Base-by-base conservation (phyloP, 2,797 vertebrate genomes). In the Momotus momota region DNA sequence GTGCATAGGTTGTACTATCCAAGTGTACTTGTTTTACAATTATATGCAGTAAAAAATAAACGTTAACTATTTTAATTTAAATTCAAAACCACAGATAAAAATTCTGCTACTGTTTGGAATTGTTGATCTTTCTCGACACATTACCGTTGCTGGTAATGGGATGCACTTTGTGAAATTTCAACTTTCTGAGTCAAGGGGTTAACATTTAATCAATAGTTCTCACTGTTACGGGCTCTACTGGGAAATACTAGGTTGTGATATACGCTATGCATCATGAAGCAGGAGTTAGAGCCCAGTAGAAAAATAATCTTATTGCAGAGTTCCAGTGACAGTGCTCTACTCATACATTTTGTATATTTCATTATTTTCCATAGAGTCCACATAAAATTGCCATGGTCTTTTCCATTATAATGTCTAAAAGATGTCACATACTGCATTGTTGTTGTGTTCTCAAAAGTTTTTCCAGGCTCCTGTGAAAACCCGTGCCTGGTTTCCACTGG, bases 201-300 rank as follows among this genome's bases (percentile, higher is more conserved):
- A 97, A 96, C 95, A 92, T 92, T 94, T 95, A 96, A 97, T 97
- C 97, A 97, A 96, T 97, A 96, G 64, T 86, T 94, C 88, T 96
- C 86, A 87, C 89, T 94, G 86, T 93, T 97, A 91, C 35, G 64
- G 81, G 54, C 86, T 87, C 97, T 94, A 87, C 85, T 85, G 94
- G 93, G 95, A 97, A 97, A 97, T 94, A 94, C 55, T 64, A 78
- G 57, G 90, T 81, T 96, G 94, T 93, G 94, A 91, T 94, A 81
- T 93, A 91, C 0, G 64, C 67, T 78, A 88, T 92, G 95, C 91
- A 94, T 96, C 94, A 90, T 80, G 83, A 86, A 96, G 74, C 78
- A 94, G 43, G 94, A 96, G 88, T 84, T 77, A 88, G 81, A 91
- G 54, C 17, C 45, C 64, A 70, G 77, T 86, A 86, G 88, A 94